A percentile compares a stretch with the other conserved stretches of the same genome.
Conservation (phyloP, 1,140 invertebrate genomes). For the Ips nitidus region DNA sequence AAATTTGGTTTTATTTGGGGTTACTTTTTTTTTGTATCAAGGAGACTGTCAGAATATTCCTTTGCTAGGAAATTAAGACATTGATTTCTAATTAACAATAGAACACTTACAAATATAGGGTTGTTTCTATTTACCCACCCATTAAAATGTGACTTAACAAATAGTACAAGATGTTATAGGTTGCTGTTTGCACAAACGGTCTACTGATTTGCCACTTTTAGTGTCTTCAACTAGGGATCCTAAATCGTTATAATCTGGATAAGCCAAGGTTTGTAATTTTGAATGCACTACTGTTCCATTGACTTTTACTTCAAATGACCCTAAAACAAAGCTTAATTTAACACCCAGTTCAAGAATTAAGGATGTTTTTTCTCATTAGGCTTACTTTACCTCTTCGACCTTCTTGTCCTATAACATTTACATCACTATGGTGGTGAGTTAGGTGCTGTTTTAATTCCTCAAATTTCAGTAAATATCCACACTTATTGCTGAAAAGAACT, state of each 20-base stretch:
- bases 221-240: constrained; percentile 47
- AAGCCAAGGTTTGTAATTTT: constrained; percentile 55
- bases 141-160: constrained; percentile 7
- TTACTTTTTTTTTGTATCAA: constrained; percentile 46
- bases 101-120: constrained; percentile 45
- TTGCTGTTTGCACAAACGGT: constrained; percentile 47
- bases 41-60: constrained; percentile 23
- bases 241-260: constrained; percentile 56
- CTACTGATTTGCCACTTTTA: constrained; percentile 42
- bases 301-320: constrained; percentile 57
- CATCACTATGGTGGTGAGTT: constrained; percentile 49
- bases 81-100: constrained; percentile 48
- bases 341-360: neutral
- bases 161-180: constrained; percentile 43
- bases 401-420: constrained; percentile 52
- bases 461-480: constrained; percentile 56
- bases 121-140: constrained; percentile 10
- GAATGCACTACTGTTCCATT: constrained; percentile 56
- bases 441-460: constrained; percentile 53
- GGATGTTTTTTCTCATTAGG: neutral
- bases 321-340: constrained; percentile 42
- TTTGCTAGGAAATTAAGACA: constrained; percentile 9
- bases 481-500: constrained; percentile 50
- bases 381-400: constrained; percentile 50
- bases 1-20: constrained; percentile 38